Evolutionary conservation across 2,888 invertebrate genomes (phyloP), one percentile per base, ranked within the genome.

Genomic region (Andrena hattorfiana): DNA sequence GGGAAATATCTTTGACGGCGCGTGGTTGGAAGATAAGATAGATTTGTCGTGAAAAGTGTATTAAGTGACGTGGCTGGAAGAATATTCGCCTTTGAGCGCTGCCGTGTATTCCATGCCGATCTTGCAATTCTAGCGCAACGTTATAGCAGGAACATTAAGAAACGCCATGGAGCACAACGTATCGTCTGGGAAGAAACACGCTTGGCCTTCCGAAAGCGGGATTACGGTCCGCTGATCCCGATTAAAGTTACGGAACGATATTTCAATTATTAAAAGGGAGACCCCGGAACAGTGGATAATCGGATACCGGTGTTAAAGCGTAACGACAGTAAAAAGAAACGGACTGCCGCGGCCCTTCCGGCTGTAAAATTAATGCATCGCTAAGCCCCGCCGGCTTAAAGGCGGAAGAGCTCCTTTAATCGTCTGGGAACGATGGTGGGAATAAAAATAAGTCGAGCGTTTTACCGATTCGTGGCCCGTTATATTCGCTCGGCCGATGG

Each of bases 371-470:
- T 64, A 79, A 74, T 79, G 69, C 60, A 23, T 20, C 69, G 73
- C 64, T 79, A 74, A 81, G 59, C 60, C 81, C 56, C 56, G 23
- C 56, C 13, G 6, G 66, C 54, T 74, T 70, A 48, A 70, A 62
- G 59, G 66, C 74, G 54, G 26, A 16, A 26, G 66, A 79, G 35
- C 54, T 79, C 66, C 59, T 69, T 56, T 74, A 80, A 51, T 81
- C 69, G 28, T 6, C 7, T 51, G 20, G 51, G 51, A 48, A 35
- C 56, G 73, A 26, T 28, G 30, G 51, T 16, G 32, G 35, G 49
- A 71, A 66, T 81, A 59, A 77, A 69, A 69, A 64, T 81, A 73
- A 69, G 28, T 32, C 35, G 51, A 2, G 8, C 64, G 28, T 71
- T 78, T 69, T 26, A 20, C 60, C 59, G 73, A 69, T 73, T 51